These are phyloP conservation scores for Apostichopus parvimensis DNA, from an alignment of 35 echinoderm and acorn worm species.

Conservation along the genomic window DNA sequence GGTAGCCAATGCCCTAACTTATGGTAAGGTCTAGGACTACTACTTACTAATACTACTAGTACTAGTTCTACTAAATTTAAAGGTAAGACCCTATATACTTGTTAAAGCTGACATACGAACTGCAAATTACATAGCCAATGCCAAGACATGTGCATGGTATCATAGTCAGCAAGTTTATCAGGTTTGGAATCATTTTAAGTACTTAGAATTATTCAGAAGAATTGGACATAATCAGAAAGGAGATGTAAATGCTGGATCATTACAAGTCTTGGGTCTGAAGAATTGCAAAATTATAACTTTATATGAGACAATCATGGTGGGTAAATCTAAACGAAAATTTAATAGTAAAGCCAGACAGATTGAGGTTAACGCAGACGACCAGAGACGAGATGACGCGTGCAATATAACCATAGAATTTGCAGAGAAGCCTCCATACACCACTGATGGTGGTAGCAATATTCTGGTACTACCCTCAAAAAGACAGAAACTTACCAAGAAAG, in stretches of 20 bases:
- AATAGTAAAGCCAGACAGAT: conserved; percentile 78
- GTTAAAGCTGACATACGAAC: too few relatives aligned
- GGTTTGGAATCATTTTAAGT: too few relatives aligned
- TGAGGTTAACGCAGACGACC: conserved; percentile 53
- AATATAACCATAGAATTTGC: conserved; percentile 60
- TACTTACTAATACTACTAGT: too few relatives aligned
- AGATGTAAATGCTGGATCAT: too few relatives aligned
- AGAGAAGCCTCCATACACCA: conserved; percentile 10
- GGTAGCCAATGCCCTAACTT: not conserved
- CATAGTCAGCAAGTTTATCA: not conserved
- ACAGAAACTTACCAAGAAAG: conserved; percentile 39
- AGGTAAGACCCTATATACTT: too few relatives aligned
- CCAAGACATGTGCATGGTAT: not conserved
- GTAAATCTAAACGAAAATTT: conserved; percentile 69
- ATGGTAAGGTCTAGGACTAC: not conserved
- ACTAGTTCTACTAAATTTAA: too few relatives aligned
- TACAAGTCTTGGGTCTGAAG: not conserved
- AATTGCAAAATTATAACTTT: too few relatives aligned
- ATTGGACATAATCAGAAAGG: too few relatives aligned
- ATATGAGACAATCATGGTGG: conserved; percentile 39
- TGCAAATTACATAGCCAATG: not conserved
- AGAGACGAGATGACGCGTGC: conserved; percentile 3
- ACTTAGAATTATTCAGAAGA: too few relatives aligned
- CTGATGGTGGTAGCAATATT: conserved; percentile 64
- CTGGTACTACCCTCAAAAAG: conserved; percentile 83